Percentiles rank a stretch among this genome's conserved stretches.
These are phyloP conservation scores for Schizaphis graminum DNA, from an alignment of 2,888 invertebrate genomes.

Conservation along the genomic window DNA sequence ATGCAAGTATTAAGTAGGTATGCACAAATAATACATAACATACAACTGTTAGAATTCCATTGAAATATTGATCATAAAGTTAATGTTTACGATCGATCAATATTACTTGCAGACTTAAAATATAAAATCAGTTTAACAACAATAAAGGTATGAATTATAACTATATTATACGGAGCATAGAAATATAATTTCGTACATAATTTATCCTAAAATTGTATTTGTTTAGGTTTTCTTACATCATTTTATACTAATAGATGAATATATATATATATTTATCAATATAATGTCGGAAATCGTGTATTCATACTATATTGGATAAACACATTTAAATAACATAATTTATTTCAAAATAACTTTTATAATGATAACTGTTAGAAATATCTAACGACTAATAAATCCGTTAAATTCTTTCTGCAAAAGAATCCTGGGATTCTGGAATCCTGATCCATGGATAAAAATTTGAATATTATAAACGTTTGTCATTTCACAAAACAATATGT, in stretches of 20 bases:
- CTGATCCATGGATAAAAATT: no score
- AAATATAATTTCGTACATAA: neutral
- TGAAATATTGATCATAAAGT: neutral
- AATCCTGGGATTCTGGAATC: no score
- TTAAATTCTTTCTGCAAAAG: no score
- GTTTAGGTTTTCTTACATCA: neutral
- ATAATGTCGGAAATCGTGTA: neutral
- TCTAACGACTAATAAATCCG: neutral
- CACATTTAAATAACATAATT: neutral
- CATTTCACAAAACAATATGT: neutral
- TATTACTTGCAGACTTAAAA: neutral
- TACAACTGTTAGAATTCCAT: neutral
- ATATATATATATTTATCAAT: neutral
- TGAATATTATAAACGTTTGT: neutral
- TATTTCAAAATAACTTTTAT: neutral
- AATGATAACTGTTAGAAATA: neutral
- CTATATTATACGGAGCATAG: neutral
- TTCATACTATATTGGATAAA: neutral
- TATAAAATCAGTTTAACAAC: neutral
- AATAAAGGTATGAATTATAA: neutral
- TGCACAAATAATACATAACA: neutral
- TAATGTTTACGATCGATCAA: neutral
- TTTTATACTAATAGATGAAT: neutral
- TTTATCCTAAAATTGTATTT: neutral
- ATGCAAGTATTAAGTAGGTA: neutral